phyloP scores from a whole-genome alignment of 2,888 invertebrate species.

The Parnassius orleans region DNA sequence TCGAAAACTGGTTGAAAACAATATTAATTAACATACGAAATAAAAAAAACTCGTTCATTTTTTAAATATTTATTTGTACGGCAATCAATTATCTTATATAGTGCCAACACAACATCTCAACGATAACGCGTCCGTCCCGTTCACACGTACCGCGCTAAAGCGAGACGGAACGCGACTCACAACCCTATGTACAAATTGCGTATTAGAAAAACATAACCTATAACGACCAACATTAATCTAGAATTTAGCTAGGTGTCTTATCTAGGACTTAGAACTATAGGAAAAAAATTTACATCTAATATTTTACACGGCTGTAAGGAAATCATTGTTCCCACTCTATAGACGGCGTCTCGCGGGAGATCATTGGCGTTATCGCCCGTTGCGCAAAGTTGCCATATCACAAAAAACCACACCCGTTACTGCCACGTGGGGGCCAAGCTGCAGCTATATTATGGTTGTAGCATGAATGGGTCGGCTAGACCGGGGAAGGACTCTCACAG shows the following conservation, averaged over 20 bases:
- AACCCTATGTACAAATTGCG: slow-evolving; percentile 21
- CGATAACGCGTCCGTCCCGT: slow-evolving; percentile 7
- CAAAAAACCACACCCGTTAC: background rate
- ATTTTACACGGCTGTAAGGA: slow-evolving; percentile 9
- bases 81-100: slow-evolving; percentile 16
- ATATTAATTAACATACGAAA: no score
- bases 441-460: no score
- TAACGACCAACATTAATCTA: slow-evolving; percentile 3
- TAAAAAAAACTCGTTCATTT: background rate
- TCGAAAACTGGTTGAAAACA: no score
- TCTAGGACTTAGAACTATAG: slow-evolving; percentile 1
- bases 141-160: slow-evolving; percentile 6
- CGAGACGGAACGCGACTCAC: background rate
- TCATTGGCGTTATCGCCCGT: background rate
- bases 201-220: slow-evolving; percentile 21
- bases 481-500: no score
- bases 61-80: slow-evolving; percentile 24
- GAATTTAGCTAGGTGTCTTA: slow-evolving; percentile 10
- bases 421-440: no score
- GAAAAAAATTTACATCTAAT: slow-evolving; percentile 14
- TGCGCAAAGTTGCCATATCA: slow-evolving; percentile 11
- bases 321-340: slow-evolving; percentile 16
- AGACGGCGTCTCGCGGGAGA: background rate
- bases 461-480: no score
- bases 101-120: slow-evolving; percentile 6